A percentile compares a stretch with the other conserved stretches of the same genome.
These are phyloP conservation scores for Druon quercuslanigerum DNA, from an alignment of 1,140 invertebrate species.

Conservation along the genomic window DNA sequence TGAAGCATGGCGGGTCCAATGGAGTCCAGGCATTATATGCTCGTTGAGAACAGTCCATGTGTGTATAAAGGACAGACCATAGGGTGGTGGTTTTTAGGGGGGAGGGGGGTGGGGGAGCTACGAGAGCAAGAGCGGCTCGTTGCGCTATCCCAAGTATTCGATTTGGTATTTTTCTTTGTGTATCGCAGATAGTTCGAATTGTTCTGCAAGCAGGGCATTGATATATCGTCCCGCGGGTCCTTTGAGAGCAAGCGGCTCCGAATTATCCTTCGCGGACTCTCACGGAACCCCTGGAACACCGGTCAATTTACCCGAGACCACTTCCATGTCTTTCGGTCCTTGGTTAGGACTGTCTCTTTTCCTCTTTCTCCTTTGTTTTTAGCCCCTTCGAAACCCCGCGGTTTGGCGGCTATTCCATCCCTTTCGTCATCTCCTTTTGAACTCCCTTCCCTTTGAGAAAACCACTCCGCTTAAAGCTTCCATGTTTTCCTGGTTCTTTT, in stretches of 20 bases:
- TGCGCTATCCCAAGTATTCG: slow-evolving; percentile 74
- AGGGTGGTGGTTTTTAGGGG: slow-evolving; percentile 40
- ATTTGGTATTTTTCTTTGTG: slow-evolving; percentile 77
- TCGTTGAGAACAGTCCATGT: slow-evolving; percentile 35
- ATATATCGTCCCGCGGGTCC: slow-evolving; percentile 76
- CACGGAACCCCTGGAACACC: slow-evolving; percentile 62
- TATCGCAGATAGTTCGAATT: slow-evolving; percentile 76
- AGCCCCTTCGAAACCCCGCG: slow-evolving; percentile 3
- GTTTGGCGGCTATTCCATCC: background rate
- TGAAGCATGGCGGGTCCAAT: slow-evolving; percentile 41
- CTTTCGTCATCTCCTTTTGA: background rate
- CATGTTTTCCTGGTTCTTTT: slow-evolving; percentile 29
- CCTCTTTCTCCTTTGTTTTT: slow-evolving; percentile 40
- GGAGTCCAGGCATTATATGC: slow-evolving; percentile 42
- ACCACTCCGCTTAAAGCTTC: slow-evolving; percentile 39
- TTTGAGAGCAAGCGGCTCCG: slow-evolving; percentile 72
- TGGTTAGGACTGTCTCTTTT: slow-evolving; percentile 47
- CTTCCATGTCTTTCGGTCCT: slow-evolving; percentile 51
- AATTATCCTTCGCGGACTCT: slow-evolving; percentile 72
- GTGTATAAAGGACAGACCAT: slow-evolving; percentile 31
- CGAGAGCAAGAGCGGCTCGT: slow-evolving; percentile 51
- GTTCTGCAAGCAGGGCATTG: slow-evolving; percentile 75
- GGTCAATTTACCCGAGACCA: slow-evolving; percentile 63
- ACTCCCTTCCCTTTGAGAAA: slow-evolving; percentile 23
- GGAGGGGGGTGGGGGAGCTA: slow-evolving; percentile 29